Percentiles rank a stretch among this genome's conserved stretches.
Conservation (phyloP, 1,140 invertebrate genomes). For the Cotesia glomerata region DNA sequence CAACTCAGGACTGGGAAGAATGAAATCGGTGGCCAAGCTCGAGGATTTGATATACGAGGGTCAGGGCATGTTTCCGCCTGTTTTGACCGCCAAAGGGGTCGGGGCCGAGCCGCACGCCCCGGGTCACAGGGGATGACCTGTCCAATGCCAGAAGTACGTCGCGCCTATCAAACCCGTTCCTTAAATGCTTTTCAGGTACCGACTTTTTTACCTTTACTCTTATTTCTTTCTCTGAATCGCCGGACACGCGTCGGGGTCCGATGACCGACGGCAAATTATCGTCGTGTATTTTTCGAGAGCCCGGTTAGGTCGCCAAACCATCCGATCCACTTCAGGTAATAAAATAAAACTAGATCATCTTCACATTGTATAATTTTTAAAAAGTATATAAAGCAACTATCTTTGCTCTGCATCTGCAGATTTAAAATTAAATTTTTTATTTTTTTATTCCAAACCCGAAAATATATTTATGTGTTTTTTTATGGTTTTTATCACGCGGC, state of each 20-base stretch:
- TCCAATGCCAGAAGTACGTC: constrained; percentile 42
- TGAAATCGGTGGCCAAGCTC: constrained; percentile 22
- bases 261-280: constrained; percentile 20
- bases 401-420: too few species aligned
- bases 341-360: not conserved
- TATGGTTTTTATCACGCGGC: not conserved
- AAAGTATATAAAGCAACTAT: too few species aligned
- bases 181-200: not conserved
- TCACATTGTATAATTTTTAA: not conserved
- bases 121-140: constrained; percentile 56
- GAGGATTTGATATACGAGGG: constrained; percentile 53
- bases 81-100: constrained; percentile 63
- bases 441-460: too few species aligned
- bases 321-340: constrained; percentile 13
- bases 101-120: constrained; percentile 56
- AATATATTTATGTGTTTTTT: not conserved
- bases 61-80: constrained; percentile 64
- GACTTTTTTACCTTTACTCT: too few species aligned
- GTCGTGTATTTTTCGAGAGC: not conserved
- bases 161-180: constrained; percentile 39
- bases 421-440: too few species aligned
- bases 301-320: not conserved
- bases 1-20: not conserved
- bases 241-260: not conserved
- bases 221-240: too few species aligned